These are phyloP conservation scores for Sycophila texana DNA, from an alignment of 2,888 invertebrate species.

Conservation along the genomic window DNA sequence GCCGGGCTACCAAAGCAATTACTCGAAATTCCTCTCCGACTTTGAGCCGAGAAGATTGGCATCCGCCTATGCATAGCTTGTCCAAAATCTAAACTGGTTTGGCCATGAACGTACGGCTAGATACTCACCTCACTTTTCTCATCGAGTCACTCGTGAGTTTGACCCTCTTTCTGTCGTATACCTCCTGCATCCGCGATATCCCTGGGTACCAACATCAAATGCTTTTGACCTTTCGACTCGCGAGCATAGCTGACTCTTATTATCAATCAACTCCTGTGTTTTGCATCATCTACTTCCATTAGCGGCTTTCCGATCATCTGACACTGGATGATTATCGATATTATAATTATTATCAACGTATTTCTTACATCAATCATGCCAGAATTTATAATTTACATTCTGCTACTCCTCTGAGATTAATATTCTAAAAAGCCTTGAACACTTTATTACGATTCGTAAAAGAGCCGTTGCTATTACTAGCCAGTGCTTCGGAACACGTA, in stretches of 20 bases:
- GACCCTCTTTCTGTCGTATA: no score
- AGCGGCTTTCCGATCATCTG: background rate
- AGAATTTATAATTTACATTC: constrained; percentile 22
- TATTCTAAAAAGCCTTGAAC: constrained; percentile 8
- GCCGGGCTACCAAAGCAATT: constrained; percentile 11
- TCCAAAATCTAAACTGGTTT: constrained; percentile 39
- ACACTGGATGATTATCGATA: constrained; percentile 24
- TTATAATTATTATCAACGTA: constrained; percentile 19
- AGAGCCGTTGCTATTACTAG: background rate
- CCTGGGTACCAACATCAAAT: background rate
- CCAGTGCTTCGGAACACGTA: no score
- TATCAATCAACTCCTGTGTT: constrained; percentile 8
- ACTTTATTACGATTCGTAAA: background rate
- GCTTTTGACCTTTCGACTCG: background rate
- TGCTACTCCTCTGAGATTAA: background rate
- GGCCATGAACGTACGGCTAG: constrained; percentile 25
- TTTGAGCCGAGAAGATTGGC: constrained; percentile 22
- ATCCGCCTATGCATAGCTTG: constrained; percentile 32
- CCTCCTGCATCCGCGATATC: background rate
- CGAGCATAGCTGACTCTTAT: background rate
- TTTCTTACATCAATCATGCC: constrained; percentile 37
- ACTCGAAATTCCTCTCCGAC: background rate
- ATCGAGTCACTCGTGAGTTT: no score
- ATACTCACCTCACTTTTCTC: constrained; percentile 2
- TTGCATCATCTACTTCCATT: constrained; percentile 7